Evolutionary conservation across 2,113 vertebrate species (phyloP).

Genomic region (Poeciliopsis turrubarensis): DNA sequence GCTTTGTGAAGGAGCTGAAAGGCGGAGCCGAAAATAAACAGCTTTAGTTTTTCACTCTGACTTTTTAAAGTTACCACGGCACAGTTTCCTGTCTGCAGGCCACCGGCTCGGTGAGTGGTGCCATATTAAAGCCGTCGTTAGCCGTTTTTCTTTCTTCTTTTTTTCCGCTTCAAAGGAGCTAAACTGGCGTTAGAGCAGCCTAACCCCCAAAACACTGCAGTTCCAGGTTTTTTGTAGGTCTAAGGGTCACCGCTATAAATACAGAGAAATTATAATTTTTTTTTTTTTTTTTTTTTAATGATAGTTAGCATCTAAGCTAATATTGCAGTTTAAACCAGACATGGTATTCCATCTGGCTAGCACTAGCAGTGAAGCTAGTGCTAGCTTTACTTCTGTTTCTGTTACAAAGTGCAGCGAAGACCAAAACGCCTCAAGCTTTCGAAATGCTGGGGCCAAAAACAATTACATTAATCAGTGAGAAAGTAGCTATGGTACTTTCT

Average conservation of each 20-base stretch:
- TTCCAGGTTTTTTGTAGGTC: not conserved
- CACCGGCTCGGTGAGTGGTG: slow-evolving; percentile 9
- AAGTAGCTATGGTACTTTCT: not conserved
- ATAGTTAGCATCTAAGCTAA: not conserved
- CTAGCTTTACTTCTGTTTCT: too few relatives aligned
- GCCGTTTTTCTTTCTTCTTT: not conserved
- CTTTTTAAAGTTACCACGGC: slow-evolving; percentile 32
- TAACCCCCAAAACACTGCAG: not conserved
- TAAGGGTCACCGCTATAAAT: too few relatives aligned
- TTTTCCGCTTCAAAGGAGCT: not conserved
- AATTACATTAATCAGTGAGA: not conserved
- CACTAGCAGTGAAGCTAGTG: too few relatives aligned
- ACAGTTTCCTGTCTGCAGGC: slow-evolving; percentile 2
- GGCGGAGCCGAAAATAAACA: slow-evolving; percentile 59
- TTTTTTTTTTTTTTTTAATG: not conserved
- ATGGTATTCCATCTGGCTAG: not conserved
- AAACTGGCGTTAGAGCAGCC: not conserved
- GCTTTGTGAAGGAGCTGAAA: slow-evolving; percentile 55
- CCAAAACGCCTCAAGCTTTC: not conserved
- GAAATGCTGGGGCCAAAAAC: not conserved
- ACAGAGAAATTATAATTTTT: not conserved
- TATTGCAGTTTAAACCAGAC: too few relatives aligned
- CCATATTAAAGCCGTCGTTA: not conserved
- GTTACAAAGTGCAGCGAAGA: not conserved
- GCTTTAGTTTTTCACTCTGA: slow-evolving; percentile 47